Conservation (phyloP, 2,113 vertebrate species). For the Acanthisitta chloris region DNA sequence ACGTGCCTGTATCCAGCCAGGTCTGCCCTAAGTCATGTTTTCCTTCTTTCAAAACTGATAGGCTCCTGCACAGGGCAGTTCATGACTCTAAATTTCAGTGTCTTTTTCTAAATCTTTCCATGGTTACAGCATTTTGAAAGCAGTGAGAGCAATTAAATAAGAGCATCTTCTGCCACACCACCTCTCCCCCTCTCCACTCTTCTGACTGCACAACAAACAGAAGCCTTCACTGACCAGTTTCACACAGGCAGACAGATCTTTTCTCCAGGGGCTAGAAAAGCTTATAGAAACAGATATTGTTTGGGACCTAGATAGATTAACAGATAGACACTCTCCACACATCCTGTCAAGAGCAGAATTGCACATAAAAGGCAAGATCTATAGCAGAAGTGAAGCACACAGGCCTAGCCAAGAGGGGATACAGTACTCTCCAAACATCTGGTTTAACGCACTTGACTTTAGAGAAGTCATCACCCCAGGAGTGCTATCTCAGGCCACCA, state of each 20-base stretch:
- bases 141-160: not conserved
- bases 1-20: not conserved
- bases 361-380: not conserved
- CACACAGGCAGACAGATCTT: not conserved
- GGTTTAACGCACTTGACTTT: not conserved
- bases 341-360: not conserved
- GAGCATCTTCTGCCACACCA: not conserved
- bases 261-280: not conserved
- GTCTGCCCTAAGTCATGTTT: not conserved
- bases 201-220: not conserved
- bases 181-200: not conserved
- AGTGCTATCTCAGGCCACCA: not conserved
- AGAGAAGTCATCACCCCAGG: not conserved
- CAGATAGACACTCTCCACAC: not conserved
- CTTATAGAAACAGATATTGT: not conserved
- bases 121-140: not conserved
- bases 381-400: not conserved
- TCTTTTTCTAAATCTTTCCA: not conserved
- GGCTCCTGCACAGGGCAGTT: not conserved
- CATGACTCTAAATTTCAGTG: not conserved
- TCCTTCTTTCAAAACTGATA: not conserved
- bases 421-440: not conserved
- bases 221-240: not conserved
- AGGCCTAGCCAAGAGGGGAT: not conserved
- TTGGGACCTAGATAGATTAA: too few species aligned